These are phyloP conservation scores for Julus scanicus DNA, from an alignment of 2,888 invertebrate species.

Conservation along the genomic window DNA sequence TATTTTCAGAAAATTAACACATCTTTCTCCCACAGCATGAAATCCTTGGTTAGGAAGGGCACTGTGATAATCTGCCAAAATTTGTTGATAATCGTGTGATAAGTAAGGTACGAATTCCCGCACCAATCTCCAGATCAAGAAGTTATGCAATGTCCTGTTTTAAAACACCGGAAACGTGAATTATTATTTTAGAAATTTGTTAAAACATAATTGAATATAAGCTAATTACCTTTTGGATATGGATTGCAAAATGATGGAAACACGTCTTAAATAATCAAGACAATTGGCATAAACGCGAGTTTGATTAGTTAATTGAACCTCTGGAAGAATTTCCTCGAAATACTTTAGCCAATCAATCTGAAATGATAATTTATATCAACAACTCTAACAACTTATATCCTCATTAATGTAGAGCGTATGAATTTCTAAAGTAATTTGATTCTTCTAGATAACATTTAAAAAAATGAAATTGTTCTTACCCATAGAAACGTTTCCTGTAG, in stretches of 20 bases:
- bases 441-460: background rate
- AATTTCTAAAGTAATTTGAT: background rate
- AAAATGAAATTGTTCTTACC: background rate
- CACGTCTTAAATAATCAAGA: conserved; percentile 44
- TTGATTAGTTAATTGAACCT: conserved; percentile 28
- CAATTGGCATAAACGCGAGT: conserved; percentile 12
- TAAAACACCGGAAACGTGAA: background rate
- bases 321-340: conserved; percentile 45
- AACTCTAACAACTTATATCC: no score
- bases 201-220: background rate
- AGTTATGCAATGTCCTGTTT: conserved; percentile 37
- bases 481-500: conserved; percentile 36
- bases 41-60: conserved; percentile 46
- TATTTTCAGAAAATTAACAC: conserved; percentile 41
- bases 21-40: conserved; percentile 46
- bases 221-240: conserved; percentile 26
- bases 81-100: conserved; percentile 46
- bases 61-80: conserved; percentile 48
- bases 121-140: conserved; percentile 44
- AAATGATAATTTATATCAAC: background rate
- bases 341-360: conserved; percentile 44
- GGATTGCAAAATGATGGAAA: conserved; percentile 47
- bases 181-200: background rate
- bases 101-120: conserved; percentile 47
- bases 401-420: no score